Percentiles rank a stretch among this genome's conserved stretches.
Conservation (phyloP, 1,140 invertebrate species). For the Drosophila obscura region DNA sequence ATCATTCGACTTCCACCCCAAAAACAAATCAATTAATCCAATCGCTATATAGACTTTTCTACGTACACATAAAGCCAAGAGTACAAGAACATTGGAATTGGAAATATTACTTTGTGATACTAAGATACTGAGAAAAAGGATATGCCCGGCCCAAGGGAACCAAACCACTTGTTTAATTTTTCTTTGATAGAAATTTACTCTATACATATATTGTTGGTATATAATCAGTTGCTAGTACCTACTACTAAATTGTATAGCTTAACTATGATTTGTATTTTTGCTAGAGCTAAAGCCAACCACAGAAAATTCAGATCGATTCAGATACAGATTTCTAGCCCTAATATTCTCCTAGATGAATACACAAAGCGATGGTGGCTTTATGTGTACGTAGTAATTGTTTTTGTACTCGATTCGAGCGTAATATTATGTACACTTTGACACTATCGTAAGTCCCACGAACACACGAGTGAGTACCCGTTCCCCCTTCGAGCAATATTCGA, state of each 20-base stretch:
- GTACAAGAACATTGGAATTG: neutral
- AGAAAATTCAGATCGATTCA: conserved; percentile 4
- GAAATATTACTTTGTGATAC: conserved; percentile 1
- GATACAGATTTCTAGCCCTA: conserved; percentile 23
- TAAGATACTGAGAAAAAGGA: neutral
- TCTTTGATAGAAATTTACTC: neutral
- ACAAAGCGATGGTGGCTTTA: conserved; percentile 40
- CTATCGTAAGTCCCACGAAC: conserved; percentile 11
- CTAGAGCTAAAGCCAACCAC: neutral
- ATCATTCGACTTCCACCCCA: neutral
- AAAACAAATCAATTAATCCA: neutral
- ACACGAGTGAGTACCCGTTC: conserved; percentile 18
- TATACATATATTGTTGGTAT: neutral
- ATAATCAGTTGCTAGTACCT: neutral
- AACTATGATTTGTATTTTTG: neutral
- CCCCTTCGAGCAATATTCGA: too few relatives aligned
- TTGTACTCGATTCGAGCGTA: conserved; percentile 25
- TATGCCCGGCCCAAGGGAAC: conserved; percentile 9
- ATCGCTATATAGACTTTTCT: conserved; percentile 12
- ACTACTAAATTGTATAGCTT: neutral
- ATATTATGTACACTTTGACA: neutral
- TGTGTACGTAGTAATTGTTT: conserved; percentile 50
- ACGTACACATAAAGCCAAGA: conserved; percentile 52
- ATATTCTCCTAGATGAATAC: conserved; percentile 23
- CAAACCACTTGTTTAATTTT: neutral